Base-by-base conservation (phyloP, 2,888 invertebrate genomes). In the Entomobrya proxima region DNA sequence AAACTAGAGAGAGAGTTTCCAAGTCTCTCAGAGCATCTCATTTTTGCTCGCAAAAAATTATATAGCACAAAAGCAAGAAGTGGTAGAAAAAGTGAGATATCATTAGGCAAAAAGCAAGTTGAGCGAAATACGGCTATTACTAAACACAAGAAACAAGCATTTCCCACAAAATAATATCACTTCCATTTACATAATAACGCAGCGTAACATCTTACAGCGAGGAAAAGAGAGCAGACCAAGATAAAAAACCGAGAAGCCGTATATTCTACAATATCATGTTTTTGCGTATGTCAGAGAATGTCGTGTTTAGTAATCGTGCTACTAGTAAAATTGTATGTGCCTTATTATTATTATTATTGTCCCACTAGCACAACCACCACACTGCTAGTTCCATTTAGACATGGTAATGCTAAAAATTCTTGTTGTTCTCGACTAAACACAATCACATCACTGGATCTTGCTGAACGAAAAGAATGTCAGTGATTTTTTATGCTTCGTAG, bases 401-500 rank as follows among this genome's bases (percentile, higher is more conserved):
- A 3, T n/a, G 6, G 24, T 55, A 55, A 27, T 55, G 6, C 55
- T 27, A 11, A 6, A 21, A 72, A 47, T 72, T 72, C 50, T 30
- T 69, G 44, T 69, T 69, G 67, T 18, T 27, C 72, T 30, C 72
- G 18, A 11, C 47, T 30, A 47, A 13, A 72, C 27, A 69, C 15
- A 61, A 15, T 37, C 67, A 69, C 58, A 61, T 77, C 72, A 82
- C 75, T 84, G 72, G 67, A 83, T 83, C 76, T 76, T 76, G 52
- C 76, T 76, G 64, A 61, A 72, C 44, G 58, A 84, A 78, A 78
- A 78, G 77, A 84, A 84, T 84, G 84, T 72, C 84, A 78, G 72
- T 78, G 77, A 84, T 77, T 84, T 82, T 84, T 84, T 84, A 84
- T 84, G 84, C 83, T 84, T 72, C 77, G 77, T 55, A 84, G 69